These are phyloP conservation scores for Himalopsyche tibetana DNA, from an alignment of 2,888 invertebrate genomes.

Conservation along the genomic window DNA sequence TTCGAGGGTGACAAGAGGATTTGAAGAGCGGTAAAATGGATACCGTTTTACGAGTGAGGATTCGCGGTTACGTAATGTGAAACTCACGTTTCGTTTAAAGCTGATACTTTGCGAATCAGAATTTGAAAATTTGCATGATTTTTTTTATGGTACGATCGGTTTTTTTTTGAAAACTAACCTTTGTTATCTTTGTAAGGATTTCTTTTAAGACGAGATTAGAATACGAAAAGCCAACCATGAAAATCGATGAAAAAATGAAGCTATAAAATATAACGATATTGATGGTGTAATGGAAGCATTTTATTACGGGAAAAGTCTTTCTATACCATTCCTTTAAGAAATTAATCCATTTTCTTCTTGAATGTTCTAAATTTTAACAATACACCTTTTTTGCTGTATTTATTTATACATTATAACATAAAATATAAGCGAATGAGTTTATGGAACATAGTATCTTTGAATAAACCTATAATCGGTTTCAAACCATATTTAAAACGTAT, in stretches of 20 bases:
- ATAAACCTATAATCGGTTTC: too few relatives aligned
- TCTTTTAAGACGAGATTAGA: conserved; percentile 28
- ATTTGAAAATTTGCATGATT: conserved; percentile 56
- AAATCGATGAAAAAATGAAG: not conserved
- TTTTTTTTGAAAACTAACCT: conserved; percentile 37
- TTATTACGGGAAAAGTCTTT: conserved; percentile 1
- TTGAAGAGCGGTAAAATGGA: conserved; percentile 11
- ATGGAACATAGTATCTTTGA: too few relatives aligned
- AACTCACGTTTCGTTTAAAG: conserved; percentile 48
- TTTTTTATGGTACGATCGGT: conserved; percentile 23
- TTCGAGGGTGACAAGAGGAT: conserved; percentile 1
- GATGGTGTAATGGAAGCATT: not conserved
- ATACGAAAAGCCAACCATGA: not conserved
- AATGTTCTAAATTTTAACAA: too few relatives aligned
- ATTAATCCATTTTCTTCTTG: too few relatives aligned
- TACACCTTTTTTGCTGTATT: too few relatives aligned
- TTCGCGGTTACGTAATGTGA: conserved; percentile 48
- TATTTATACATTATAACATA: too few relatives aligned
- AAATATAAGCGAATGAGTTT: too few relatives aligned
- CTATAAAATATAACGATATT: not conserved
- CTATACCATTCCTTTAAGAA: not conserved
- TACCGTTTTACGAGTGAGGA: not conserved
- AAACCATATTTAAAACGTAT: too few relatives aligned
- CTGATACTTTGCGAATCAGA: conserved; percentile 51
- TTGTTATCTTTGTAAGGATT: conserved; percentile 40